Base-by-base conservation (phyloP, 1,140 invertebrate species). In the Tetraneura akinire region DNA sequence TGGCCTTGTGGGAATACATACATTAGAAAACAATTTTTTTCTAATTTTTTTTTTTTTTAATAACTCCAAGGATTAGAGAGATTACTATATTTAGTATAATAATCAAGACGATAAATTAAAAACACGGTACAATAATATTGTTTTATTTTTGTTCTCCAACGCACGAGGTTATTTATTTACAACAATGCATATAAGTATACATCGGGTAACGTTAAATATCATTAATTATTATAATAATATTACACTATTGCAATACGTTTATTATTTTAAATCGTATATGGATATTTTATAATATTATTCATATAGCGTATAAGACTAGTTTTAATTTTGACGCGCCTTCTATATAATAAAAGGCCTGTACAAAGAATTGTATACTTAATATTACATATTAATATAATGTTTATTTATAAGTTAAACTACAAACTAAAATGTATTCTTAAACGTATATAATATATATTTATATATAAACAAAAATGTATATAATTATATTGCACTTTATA, bases 351-450 rank as follows among this genome's bases (percentile, higher is more conserved):
- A 21, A 76, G 71, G 51, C 51, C 71, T 76, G 71, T 76, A 76
- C 71, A 76, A 3, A 57, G 71, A 57, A n/a, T n/a, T n/a, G n/a
- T n/a, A n/a, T n/a, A n/a, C n/a, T 76, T 76, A 76, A 76, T 57
- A 57, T 57, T 76, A 53, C 53, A 76, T n/a, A n/a, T 76, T 37
- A 11, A 76, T 76, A 76, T 18, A 76, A n/a, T n/a, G n/a, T 8
- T 37, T 37, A 37, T 37, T 37, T 37, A n/a, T n/a, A 4, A 76
- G 55, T 76, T 57, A 76, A 76, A 55, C 32, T 57, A 57, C 51
- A 11, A 32, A 57, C 71, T 76, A 76, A 37, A 47, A 37, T 37
- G 8, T 57, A 21, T 57, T 21, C 51, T 76, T 76, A 42, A 45
- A 32, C 32, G 32, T 3, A 3, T 37, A 4, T 4, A 45, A 32